Evolutionary conservation across 2,113 vertebrate species (phyloP), one percentile per base, ranked within the genome.

Genomic region (Talpa occidentalis): DNA sequence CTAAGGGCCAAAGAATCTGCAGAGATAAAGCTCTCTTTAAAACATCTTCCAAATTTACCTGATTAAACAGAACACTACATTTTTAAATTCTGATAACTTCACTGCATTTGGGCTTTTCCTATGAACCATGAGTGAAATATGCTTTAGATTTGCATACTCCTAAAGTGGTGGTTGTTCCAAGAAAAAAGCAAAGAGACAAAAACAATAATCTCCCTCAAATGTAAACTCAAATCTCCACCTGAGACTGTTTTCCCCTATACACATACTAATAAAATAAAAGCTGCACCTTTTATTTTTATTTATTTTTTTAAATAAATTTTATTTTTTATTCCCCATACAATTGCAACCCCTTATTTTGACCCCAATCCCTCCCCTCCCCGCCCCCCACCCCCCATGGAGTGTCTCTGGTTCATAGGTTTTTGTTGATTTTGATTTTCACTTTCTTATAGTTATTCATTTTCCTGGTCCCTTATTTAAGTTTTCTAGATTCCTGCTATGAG

Each of bases 1-100:
- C 77, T 21, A 52, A 88, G 67, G 85, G 54, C 79, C 52, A 70
- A 88, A 77, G 22, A 70, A 49, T 88, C 77, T 72, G 54, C 49
- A 72, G 73, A 80, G 60, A 54, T 30, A 59, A 26, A 35, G 10
- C 54, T 62, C 16, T 90, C 87, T 84, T 79, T 72, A 44, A 92
- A 74, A 64, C 32, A 70, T 70, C 78, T 64, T 81, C 32, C 22
- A n/a, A 47, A 83, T 76, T 77, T 77, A 80, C 73, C 30, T 64
- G 35, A 93, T 52, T 82, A 89, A 91, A 91, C 73, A 93, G 59
- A 93, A 80, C 35, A 80, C 44, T 73, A 66, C 81, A 64, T 80
- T 93, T 88, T 56, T 60, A 64, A 88, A 87, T 67, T 88, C 35
- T 66, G 44, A 54, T 93, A 88, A 60, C 40, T 67, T 32, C n/a